phyloP scores from a whole-genome alignment of 2,113 vertebrate genomes.

The Passer montanus region DNA sequence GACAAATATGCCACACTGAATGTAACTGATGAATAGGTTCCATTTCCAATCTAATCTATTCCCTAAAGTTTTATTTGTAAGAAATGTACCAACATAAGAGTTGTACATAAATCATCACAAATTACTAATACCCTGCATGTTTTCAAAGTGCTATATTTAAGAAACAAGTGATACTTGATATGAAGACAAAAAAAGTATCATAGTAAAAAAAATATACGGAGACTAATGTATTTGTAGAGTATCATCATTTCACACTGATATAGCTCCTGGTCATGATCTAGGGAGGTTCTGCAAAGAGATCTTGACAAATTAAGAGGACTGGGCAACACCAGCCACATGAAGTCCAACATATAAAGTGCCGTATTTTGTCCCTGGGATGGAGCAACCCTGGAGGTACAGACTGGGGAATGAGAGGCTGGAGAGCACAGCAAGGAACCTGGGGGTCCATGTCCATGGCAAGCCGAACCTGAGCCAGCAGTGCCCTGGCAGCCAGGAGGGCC shows the following conservation, averaged over 20 bases:
- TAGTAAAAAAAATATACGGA: neutral
- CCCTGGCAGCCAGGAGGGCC: neutral
- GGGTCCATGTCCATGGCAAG: neutral
- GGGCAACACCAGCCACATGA: neutral
- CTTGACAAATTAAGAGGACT: accelerated
- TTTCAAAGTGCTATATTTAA: neutral
- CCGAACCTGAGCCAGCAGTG: neutral
- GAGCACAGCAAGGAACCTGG: neutral
- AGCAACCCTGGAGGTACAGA: neutral
- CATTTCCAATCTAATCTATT: neutral
- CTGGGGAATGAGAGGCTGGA: neutral
- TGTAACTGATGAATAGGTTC: neutral
- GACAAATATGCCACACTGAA: neutral
- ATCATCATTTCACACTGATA: neutral
- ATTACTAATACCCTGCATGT: neutral
- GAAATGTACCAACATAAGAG: neutral
- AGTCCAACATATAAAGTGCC: neutral
- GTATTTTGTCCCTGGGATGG: neutral
- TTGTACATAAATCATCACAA: neutral
- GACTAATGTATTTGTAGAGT: neutral
- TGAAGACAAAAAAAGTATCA: neutral
- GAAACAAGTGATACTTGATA: neutral
- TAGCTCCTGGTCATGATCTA: neutral
- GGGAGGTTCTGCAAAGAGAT: neutral
- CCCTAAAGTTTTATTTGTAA: neutral